Evolutionary conservation across 2,113 vertebrate species (phyloP).

Genomic region (Rissa tridactyla): DNA sequence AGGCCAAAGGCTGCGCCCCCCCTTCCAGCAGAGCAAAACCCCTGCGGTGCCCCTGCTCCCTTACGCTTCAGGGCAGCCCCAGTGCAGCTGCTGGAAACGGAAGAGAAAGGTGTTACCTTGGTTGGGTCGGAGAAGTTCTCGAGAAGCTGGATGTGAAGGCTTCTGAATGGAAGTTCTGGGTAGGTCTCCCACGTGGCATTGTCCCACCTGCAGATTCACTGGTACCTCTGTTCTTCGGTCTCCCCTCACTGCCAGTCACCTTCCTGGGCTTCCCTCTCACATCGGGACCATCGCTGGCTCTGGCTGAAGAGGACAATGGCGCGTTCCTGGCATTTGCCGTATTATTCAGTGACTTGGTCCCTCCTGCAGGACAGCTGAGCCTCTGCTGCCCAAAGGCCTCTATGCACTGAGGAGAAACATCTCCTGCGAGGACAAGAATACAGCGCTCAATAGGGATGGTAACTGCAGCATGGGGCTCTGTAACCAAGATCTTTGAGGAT

Average conservation of each 20-base stretch:
- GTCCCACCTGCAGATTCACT: background rate
- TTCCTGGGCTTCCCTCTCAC: background rate
- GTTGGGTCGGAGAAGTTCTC: background rate
- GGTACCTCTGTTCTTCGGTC: background rate
- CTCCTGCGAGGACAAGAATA: background rate
- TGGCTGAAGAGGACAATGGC: rapidly evolving
- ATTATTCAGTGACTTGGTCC: background rate
- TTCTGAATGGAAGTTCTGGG: background rate
- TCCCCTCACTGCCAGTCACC: background rate
- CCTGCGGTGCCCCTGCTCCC: rapidly evolving
- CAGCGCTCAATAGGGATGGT: rapidly evolving
- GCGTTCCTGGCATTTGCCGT: background rate
- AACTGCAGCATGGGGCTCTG: rapidly evolving
- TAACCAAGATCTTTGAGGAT: background rate
- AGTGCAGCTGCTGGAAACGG: rapidly evolving
- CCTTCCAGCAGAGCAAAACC: background rate
- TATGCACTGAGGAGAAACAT: background rate
- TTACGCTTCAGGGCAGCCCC: background rate
- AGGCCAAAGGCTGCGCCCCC: background rate
- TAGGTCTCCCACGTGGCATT: background rate
- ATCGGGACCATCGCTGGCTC: rapidly evolving
- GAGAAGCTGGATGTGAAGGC: background rate
- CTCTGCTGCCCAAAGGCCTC: constrained; percentile 46
- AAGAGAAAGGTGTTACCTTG: constrained; percentile 30
- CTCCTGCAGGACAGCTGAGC: background rate